Evolutionary conservation across 2,888 invertebrate species (phyloP), one percentile per base, ranked within the genome.

Genomic region (Agriopis marginaria): DNA sequence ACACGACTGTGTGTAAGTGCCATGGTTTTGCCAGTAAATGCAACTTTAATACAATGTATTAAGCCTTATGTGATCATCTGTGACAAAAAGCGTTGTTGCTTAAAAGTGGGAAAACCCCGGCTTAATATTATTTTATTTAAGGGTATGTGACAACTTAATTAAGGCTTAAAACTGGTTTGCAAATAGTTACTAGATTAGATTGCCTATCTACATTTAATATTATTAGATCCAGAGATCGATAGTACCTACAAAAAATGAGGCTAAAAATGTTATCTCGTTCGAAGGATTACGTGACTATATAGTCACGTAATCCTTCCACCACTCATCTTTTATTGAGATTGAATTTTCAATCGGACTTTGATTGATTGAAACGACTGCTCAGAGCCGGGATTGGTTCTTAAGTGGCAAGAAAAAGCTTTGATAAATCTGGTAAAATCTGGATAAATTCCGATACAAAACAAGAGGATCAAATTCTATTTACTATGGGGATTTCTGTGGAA

Each of bases 311-410:
- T 89, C 89, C 88, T 88, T 86, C 87, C 86, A 70, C 81, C 85
- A 86, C 86, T 89, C 89, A 88, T 90, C 86, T 89, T 86, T 86
- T 90, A 88, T 89, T 89, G 82, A 84, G 84, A 91, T 87, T 89
- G 91, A 92, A 92, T 88, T 89, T 90, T 90, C 91, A 92, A 92
- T 89, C 83, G 87, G 84, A 85, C 87, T 84, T 84, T 89, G 92
- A 93, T 92, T 93, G 92, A 93, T 93, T 89, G 91, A 87, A 90
- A 87, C 87, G 89, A 86, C 83, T 84, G 83, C 84, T 81, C 78
- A 80, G 78, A 77, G 84, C 80, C 86, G 75, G 86, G 85, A 90
- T 90, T 89, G 92, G 89, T 88, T 89, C 88, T 89, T 89, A 91
- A 92, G 89, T 87, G 89, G 89, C 84, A 87, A 86, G 84, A 88